Conservation (phyloP, 2,888 invertebrate genomes). For the Ephialtes manifestator region DNA sequence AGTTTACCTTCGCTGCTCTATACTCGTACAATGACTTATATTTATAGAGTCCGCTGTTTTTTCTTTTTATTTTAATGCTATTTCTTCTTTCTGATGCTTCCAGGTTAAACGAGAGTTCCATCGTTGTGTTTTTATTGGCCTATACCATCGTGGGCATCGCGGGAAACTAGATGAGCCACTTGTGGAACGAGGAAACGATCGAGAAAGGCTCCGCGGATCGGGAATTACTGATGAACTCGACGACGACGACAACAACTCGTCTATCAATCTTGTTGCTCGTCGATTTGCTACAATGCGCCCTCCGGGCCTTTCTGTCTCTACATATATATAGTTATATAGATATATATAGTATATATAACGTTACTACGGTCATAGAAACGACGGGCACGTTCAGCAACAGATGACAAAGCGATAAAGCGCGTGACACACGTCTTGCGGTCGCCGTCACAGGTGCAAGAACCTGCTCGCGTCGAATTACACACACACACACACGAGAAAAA, state of each 20-base stretch:
- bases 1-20: conserved; percentile 14
- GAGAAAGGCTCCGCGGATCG: conserved; percentile 16
- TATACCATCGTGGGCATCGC: neutral
- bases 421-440: conserved; percentile 37
- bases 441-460: conserved; percentile 31
- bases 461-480: conserved; percentile 27
- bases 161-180: neutral
- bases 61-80: neutral
- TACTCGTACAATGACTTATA: conserved; percentile 13
- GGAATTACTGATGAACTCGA: conserved; percentile 47
- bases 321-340: too few relatives aligned
- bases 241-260: conserved; percentile 43
- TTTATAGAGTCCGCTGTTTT: conserved; percentile 4
- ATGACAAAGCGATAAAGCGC: conserved; percentile 49
- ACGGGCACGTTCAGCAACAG: conserved; percentile 24
- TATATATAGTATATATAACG: neutral
- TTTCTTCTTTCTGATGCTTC: neutral
- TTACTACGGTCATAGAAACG: conserved; percentile 11
- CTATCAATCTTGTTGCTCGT: conserved; percentile 61
- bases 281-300: conserved; percentile 53
- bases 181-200: conserved; percentile 33
- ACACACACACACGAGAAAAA: conserved; percentile 2
- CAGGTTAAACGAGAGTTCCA: neutral
- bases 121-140: neutral
- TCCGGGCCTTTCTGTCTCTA: conserved; percentile 14